Percentiles rank a stretch among this genome's conserved stretches.
Conservation (phyloP, 2,113 vertebrate genomes). For the Dasypus novemcinctus region DNA sequence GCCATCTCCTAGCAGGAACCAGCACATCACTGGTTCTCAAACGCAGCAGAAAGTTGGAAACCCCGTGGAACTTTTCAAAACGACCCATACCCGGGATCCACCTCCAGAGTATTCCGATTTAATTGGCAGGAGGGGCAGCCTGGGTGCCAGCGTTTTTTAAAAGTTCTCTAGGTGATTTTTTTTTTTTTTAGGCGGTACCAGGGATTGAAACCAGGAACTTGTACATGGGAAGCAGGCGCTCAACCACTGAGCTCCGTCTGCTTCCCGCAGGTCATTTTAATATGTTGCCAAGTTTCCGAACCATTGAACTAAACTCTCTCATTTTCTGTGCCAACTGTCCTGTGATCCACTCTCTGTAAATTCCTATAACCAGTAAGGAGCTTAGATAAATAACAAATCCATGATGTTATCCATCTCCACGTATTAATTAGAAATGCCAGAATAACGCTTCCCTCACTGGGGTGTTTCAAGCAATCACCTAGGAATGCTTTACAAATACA, state of each 20-base stretch:
- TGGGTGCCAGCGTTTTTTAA: neutral
- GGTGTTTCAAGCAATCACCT: constrained; percentile 2
- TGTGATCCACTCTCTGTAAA: neutral
- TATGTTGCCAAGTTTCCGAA: neutral
- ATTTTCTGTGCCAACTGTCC: neutral
- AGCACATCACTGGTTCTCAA: neutral
- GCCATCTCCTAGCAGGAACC: accelerated
- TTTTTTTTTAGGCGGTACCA: too few relatives aligned
- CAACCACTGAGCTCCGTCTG: too few relatives aligned
- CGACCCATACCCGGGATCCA: accelerated
- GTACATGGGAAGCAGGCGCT: too few relatives aligned
- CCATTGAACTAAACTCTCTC: neutral
- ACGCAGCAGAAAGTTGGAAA: accelerated
- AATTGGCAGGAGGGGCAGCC: accelerated
- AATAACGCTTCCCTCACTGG: neutral
- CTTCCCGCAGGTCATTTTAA: too few relatives aligned
- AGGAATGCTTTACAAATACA: neutral
- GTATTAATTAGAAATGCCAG: constrained; percentile 39
- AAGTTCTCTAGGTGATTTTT: too few relatives aligned
- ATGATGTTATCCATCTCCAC: neutral
- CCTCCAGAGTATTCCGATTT: neutral
- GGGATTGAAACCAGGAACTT: too few relatives aligned
- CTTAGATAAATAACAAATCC: neutral
- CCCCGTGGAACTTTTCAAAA: neutral
- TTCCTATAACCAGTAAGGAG: neutral